These are phyloP conservation scores for Zaprionus camerounensis DNA, from an alignment of 1,140 invertebrate species.

Conservation along the genomic window DNA sequence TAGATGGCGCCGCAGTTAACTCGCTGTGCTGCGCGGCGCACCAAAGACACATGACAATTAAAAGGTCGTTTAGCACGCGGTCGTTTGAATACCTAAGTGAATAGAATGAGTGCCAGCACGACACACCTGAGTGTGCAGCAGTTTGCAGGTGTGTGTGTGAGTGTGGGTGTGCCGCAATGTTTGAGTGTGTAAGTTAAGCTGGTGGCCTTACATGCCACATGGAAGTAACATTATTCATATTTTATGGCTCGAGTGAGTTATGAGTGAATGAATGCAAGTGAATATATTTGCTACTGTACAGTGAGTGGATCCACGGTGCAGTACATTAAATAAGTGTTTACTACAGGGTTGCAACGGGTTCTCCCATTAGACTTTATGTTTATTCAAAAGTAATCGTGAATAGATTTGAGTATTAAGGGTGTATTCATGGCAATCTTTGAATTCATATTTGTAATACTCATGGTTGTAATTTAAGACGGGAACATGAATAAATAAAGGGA, in stretches of 20 bases:
- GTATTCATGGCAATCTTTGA: neutral
- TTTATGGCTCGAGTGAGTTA: constrained; percentile 19
- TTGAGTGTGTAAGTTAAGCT: constrained; percentile 3
- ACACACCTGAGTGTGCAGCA: constrained; percentile 1
- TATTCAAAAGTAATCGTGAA: neutral
- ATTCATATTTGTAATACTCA: neutral
- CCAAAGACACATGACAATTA: constrained; percentile 65
- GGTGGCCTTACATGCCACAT: constrained; percentile 3
- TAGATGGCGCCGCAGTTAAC: constrained; percentile 45
- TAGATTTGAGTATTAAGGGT: neutral
- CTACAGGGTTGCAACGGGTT: neutral
- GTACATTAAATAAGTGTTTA: neutral
- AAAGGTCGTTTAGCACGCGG: constrained; percentile 72
- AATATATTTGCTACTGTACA: constrained; percentile 4
- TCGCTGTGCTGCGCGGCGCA: constrained; percentile 16
- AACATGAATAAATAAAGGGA: neutral
- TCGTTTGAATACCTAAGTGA: constrained; percentile 56
- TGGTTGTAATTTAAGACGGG: neutral
- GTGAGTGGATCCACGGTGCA: neutral
- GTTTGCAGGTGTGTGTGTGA: neutral
- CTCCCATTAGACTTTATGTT: neutral
- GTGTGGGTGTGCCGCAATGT: constrained; percentile 3
- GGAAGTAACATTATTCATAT: constrained; percentile 21
- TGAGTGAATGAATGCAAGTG: constrained; percentile 15
- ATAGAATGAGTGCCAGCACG: constrained; percentile 12